Percentiles rank a stretch among this genome's conserved stretches.
These are phyloP conservation scores for Nibea coibor DNA, from an alignment of 2,113 vertebrate species.

Conservation along the genomic window DNA sequence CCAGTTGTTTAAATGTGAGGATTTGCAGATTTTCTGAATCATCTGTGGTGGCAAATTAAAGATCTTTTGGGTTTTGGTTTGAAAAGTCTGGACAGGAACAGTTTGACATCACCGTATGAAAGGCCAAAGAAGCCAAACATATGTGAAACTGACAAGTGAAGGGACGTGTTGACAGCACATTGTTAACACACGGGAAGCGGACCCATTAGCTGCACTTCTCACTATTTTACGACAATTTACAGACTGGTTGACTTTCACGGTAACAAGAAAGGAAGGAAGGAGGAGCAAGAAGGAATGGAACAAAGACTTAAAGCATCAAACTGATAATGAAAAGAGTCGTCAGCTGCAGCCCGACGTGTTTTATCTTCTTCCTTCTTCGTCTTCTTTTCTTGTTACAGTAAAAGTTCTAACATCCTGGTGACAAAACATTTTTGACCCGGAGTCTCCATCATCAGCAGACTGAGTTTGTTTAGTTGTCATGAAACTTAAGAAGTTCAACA, in stretches of 20 bases:
- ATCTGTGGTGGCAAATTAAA: background rate
- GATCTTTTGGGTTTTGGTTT: background rate
- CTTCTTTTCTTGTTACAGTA: background rate
- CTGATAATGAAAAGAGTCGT: background rate
- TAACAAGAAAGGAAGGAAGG: too few species aligned
- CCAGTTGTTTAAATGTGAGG: background rate
- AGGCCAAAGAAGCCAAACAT: background rate
- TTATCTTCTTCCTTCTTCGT: too few species aligned
- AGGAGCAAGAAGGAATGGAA: too few species aligned
- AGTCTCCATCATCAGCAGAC: background rate
- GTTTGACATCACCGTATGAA: background rate
- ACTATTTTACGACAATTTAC: too few species aligned
- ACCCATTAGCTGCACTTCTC: too few species aligned
- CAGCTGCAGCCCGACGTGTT: background rate
- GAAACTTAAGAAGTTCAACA: background rate
- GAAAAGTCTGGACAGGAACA: background rate
- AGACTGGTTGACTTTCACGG: too few species aligned
- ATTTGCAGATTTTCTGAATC: background rate
- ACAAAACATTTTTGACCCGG: too few species aligned
- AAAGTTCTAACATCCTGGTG: background rate
- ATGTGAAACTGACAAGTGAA: background rate
- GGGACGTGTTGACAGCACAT: background rate
- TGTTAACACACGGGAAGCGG: background rate
- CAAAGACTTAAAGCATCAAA: background rate
- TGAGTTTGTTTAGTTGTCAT: background rate